These are phyloP conservation scores for Acanthosepion lycidas DNA, from an alignment of 2,888 invertebrate genomes.

Conservation along the genomic window DNA sequence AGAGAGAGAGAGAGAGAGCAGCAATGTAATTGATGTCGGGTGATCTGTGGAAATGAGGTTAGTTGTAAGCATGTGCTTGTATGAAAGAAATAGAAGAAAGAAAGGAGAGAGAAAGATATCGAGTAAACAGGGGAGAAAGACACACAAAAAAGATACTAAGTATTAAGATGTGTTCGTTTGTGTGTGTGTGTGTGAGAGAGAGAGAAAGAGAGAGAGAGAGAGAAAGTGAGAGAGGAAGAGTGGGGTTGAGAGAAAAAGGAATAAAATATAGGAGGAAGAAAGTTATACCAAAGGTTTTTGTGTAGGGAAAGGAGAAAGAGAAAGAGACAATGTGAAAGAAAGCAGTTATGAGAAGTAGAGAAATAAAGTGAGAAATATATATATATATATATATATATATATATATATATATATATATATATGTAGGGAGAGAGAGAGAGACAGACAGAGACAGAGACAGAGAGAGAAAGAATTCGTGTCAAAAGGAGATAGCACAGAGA, in stretches of 20 bases:
- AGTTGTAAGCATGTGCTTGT: no score
- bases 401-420: not conserved
- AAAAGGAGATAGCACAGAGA: not conserved
- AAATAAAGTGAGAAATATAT: no score
- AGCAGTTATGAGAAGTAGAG: not conserved
- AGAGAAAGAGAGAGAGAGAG: not conserved
- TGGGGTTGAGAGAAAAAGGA: not conserved
- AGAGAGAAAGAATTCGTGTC: not conserved
- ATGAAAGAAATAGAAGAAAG: not conserved
- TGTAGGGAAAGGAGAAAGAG: no score
- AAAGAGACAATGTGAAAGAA: not conserved
- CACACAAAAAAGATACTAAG: no score
- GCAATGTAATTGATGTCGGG: no score
- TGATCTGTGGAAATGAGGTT: no score
- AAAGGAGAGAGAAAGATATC: not conserved
- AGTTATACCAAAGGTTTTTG: no score
- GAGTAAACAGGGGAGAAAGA: not conserved
- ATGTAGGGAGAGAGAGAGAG: not conserved
- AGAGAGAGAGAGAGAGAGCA: not conserved
- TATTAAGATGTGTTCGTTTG: not conserved
- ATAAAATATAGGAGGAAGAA: not conserved
- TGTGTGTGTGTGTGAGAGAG: not conserved
- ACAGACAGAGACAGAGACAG: conserved; percentile 14
- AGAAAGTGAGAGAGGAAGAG: not conserved
- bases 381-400: no score